Conservation (phyloP, 2,113 vertebrate species). For the Scolopax mira region DNA sequence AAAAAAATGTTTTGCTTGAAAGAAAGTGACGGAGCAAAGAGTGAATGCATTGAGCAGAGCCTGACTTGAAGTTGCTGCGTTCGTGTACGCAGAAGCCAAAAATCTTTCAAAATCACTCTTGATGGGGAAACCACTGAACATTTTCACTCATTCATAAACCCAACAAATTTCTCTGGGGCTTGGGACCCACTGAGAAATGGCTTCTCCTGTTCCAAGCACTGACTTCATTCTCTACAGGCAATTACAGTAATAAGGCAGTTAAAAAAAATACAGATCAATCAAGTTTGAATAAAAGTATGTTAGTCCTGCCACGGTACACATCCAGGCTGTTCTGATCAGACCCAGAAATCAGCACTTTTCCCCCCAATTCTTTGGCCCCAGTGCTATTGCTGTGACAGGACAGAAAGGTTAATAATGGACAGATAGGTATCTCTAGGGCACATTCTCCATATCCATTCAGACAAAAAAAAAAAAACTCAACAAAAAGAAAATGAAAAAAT, state of each 20-base stretch:
- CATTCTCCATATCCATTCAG: neutral
- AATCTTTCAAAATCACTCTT: neutral
- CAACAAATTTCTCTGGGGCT: neutral
- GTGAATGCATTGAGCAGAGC: neutral
- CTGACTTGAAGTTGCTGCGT: neutral
- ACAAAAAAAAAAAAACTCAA: neutral
- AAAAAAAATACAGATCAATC: neutral
- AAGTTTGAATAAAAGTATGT: neutral
- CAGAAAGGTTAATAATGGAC: neutral
- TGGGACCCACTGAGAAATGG: neutral
- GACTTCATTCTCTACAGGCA: neutral
- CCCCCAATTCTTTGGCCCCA: neutral
- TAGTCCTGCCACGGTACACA: accelerated
- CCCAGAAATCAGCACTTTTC: neutral
- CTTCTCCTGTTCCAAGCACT: neutral
- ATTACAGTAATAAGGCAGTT: neutral
- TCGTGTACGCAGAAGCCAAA: neutral
- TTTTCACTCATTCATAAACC: constrained; percentile 1
- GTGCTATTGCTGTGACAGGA: neutral
- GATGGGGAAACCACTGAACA: neutral
- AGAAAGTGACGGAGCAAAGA: neutral
- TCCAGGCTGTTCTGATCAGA: neutral
- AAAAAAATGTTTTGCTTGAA: neutral
- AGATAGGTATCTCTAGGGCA: no score
- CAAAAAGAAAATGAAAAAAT: neutral